Evolutionary conservation across 2,113 vertebrate genomes (phyloP).

Genomic region (Stigmatopora nigra): DNA sequence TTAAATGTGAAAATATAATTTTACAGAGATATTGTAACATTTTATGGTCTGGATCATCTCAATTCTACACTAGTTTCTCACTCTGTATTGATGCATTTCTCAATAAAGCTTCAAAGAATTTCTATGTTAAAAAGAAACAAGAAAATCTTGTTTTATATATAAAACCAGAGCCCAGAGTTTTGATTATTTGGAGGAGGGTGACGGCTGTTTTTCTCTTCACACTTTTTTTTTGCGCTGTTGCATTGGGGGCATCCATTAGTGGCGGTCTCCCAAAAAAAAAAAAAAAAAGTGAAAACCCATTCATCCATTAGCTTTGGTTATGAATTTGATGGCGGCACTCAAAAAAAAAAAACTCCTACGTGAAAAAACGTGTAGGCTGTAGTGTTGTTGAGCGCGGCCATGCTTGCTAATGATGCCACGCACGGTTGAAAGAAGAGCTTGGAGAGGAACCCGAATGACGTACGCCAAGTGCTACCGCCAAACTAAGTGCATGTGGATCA

Average conservation of each 20-base stretch:
- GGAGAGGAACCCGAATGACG: neutral
- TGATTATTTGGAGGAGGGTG: constrained; percentile 12
- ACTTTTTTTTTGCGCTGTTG: neutral
- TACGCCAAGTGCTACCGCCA: neutral
- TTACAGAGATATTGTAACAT: no score
- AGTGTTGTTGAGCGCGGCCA: neutral
- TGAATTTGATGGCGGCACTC: neutral
- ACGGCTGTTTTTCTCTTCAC: constrained; percentile 3
- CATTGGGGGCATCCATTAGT: neutral
- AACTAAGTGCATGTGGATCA: neutral
- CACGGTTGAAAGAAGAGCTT: constrained; percentile 6
- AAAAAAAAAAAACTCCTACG: constrained; percentile 5
- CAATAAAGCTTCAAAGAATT: constrained; percentile 33
- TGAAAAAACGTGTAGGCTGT: neutral
- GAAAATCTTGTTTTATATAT: constrained; percentile 14
- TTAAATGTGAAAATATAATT: no score
- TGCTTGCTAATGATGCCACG: constrained; percentile 3
- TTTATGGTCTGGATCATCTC: neutral
- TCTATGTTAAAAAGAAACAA: constrained; percentile 15
- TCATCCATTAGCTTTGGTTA: neutral
- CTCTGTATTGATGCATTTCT: neutral
- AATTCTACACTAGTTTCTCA: no score
- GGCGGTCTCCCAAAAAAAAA: neutral
- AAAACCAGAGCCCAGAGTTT: constrained; percentile 16
- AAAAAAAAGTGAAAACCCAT: neutral